Evolutionary conservation across 2,797 vertebrate species (phyloP).

Genomic region (Rousettus madagascariensis): DNA sequence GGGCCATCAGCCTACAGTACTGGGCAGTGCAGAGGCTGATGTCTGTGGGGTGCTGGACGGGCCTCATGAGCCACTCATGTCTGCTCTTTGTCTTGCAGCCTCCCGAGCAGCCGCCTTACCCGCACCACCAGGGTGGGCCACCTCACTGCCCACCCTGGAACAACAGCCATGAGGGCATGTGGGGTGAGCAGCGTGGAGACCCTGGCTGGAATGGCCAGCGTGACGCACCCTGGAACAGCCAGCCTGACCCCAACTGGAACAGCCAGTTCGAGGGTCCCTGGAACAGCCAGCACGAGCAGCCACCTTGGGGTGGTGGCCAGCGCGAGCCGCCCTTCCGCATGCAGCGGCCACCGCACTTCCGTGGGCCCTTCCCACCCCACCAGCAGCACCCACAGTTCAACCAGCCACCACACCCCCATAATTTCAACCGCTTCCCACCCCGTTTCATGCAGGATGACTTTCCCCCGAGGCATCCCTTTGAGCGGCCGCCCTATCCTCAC

Average conservation of each 20-base stretch:
- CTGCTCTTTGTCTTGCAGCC: slow-evolving; percentile 53
- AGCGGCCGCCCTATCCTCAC: slow-evolving; percentile 95
- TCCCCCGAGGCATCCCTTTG: slow-evolving; percentile 95
- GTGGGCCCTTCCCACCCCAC: slow-evolving; percentile 96
- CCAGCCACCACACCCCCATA: slow-evolving; percentile 96
- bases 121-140: slow-evolving; percentile 89
- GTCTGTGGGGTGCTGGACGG: rapidly evolving
- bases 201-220: slow-evolving; percentile 93
- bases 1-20: neutral
- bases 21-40: rapidly evolving
- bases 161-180: slow-evolving; percentile 95
- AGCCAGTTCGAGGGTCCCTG: slow-evolving; percentile 95
- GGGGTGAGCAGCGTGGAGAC: slow-evolving; percentile 94
- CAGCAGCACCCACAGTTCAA: slow-evolving; percentile 97
- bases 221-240: slow-evolving; percentile 93
- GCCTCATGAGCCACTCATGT: rapidly evolving
- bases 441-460: slow-evolving; percentile 99
- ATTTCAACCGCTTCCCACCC: slow-evolving; percentile 96
- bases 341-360: slow-evolving; percentile 96
- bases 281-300: slow-evolving; percentile 95
- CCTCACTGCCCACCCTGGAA: slow-evolving; percentile 98
- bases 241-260: slow-evolving; percentile 94
- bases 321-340: slow-evolving; percentile 97
- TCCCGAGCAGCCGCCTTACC: slow-evolving; percentile 86
- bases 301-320: slow-evolving; percentile 94